Evolutionary conservation across 2,888 invertebrate species (phyloP).

Genomic region (Drosophila vallismaia): DNA sequence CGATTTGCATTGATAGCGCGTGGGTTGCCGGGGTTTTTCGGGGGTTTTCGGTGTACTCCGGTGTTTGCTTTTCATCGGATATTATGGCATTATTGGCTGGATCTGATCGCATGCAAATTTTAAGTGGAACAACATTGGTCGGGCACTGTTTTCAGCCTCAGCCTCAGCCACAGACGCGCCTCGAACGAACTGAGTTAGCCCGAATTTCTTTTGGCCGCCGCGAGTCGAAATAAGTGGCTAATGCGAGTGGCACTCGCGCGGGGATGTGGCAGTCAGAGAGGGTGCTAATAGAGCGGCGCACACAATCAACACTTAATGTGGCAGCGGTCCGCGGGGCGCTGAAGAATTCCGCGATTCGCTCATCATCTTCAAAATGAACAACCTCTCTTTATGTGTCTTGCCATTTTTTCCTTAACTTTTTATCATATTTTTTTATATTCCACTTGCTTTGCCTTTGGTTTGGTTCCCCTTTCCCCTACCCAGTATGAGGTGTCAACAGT

Average conservation of each 20-base stretch:
- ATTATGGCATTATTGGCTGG: conserved; percentile 28
- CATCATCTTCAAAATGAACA: conserved; percentile 70
- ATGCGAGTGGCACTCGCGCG: no score
- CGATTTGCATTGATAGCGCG: conserved; percentile 50
- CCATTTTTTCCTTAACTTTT: conserved; percentile 36
- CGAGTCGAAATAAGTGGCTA: conserved; percentile 53
- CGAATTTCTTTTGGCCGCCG: conserved; percentile 52
- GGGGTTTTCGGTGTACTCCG: no score
- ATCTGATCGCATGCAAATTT: conserved; percentile 70
- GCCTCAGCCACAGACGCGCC: conserved; percentile 72
- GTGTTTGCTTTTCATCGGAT: conserved; percentile 2
- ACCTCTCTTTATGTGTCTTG: conserved; percentile 38
- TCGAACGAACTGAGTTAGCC: conserved; percentile 77
- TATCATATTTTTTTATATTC: conserved; percentile 56
- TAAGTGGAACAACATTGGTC: conserved; percentile 56
- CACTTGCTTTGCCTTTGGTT: conserved; percentile 8
- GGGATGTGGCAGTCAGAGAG: conserved; percentile 29
- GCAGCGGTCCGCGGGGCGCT: conserved; percentile 72
- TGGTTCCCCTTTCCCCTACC: conserved; percentile 7
- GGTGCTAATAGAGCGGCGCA: conserved; percentile 77
- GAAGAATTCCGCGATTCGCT: conserved; percentile 74
- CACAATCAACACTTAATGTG: conserved; percentile 79
- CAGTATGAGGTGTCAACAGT: conserved; percentile 56
- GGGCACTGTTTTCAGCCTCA: conserved; percentile 45
- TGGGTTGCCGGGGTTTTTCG: conserved; percentile 31